Evolutionary conservation across 2,888 invertebrate genomes (phyloP), one percentile per base, ranked within the genome.

Genomic region (Sarcophaga caerulescens): DNA sequence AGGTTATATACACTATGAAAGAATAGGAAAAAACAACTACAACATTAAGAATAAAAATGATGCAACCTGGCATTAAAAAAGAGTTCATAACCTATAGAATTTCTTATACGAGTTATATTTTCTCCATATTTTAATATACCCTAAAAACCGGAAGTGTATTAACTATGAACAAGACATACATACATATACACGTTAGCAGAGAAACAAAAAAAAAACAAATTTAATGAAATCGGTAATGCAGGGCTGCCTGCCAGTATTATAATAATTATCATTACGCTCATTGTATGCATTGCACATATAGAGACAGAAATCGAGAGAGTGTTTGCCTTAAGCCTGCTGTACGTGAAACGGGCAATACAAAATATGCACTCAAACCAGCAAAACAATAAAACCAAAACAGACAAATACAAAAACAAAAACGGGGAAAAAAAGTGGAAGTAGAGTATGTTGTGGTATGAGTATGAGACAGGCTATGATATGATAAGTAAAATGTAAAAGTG

Each of bases 101-200:
- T 84, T 47, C 23, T 70, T 66, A n/a, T 60, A 11, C 21, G 2
- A 19, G 65, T 66, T 76, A 57, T n/a, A 23, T 23, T 21, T 21
- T 62, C 69, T 52, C 4, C 23, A 63, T 65, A 59, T 71, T 45
- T 69, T 69, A 45, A 63, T 84, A 65, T 74, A 75, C 69, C 84
- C 78, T 75, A 84, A 79, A 84, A 84, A 79, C 84, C 84, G 84
- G 84, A 84, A 84, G 75, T 84, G 79, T 84, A 70, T 70, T 79
- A 79, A 74, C 78, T 79, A 78, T 47, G 63, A 79, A 74, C 73
- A 63, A 71, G 76, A 83, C 47, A 81, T 0, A 52, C 47, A 81
- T 0, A 52, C 52, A 52, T 17, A 52, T 1, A 52, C 4, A 35
- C 35, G 8, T 35, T 8, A 35, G 14, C 14, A 76, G 71, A 85